phyloP scores from a whole-genome alignment of 2,888 invertebrate genomes.

The Operophtera brumata region DNA sequence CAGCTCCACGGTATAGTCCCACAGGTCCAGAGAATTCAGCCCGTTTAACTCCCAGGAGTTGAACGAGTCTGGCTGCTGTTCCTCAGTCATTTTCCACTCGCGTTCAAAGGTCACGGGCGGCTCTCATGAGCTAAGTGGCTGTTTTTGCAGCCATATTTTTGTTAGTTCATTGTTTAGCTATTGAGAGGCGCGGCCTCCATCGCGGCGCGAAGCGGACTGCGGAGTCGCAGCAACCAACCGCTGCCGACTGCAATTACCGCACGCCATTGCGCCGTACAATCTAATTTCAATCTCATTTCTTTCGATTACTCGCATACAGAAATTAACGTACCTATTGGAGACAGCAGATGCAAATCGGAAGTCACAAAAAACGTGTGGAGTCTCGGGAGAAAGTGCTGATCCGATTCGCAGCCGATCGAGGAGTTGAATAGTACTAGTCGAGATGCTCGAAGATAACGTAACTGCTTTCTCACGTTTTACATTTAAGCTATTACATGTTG shows the following conservation, averaged over 20 bases:
- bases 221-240: conserved; percentile 29
- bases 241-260: conserved; percentile 54
- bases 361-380: conserved; percentile 47
- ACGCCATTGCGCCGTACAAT: conserved; percentile 60
- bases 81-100: conserved; percentile 68
- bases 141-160: conserved; percentile 56
- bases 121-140: conserved; percentile 38
- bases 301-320: conserved; percentile 62
- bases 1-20: conserved; percentile 92
- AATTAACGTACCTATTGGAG: conserved; percentile 57
- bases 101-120: conserved; percentile 52
- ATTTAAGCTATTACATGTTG: conserved; percentile 35
- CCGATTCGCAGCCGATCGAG: conserved; percentile 45
- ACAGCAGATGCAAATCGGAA: conserved; percentile 39
- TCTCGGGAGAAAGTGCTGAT: conserved; percentile 56
- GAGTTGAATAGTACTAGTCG: conserved; percentile 31
- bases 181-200: conserved; percentile 50
- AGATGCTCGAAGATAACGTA: neutral
- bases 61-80: conserved; percentile 70
- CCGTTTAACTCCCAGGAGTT: conserved; percentile 79
- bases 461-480: conserved; percentile 42
- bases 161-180: conserved; percentile 38
- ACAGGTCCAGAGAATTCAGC: conserved; percentile 87
- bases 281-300: conserved; percentile 70
- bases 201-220: conserved; percentile 58